Percentiles rank a stretch among this genome's conserved stretches.
These are phyloP conservation scores for Trematomus loennbergii DNA, from an alignment of 2,113 vertebrate species.

Conservation along the genomic window DNA sequence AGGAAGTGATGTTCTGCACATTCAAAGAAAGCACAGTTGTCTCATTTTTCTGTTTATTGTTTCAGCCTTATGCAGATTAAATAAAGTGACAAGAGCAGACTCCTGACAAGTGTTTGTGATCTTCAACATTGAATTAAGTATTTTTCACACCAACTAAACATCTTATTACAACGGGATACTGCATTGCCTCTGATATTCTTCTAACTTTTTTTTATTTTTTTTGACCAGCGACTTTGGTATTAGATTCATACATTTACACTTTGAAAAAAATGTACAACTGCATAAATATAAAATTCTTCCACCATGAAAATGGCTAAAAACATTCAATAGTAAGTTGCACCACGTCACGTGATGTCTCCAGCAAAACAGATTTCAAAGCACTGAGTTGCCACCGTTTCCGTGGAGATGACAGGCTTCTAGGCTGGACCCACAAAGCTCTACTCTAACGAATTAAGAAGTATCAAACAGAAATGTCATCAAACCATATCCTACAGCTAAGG, in stretches of 20 bases:
- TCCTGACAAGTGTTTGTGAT: slow-evolving; percentile 91
- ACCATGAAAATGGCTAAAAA: slow-evolving; percentile 99
- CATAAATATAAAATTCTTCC: slow-evolving; percentile 99
- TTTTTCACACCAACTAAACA: slow-evolving; percentile 88
- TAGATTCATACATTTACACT: slow-evolving; percentile 95
- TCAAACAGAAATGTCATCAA: slow-evolving; percentile 79
- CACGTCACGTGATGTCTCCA: slow-evolving; percentile 93
- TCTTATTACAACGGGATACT: slow-evolving; percentile 94
- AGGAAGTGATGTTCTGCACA: slow-evolving; percentile 15
- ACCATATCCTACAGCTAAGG: slow-evolving; percentile 80
- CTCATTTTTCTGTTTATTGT: slow-evolving; percentile 86
- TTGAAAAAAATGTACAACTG: slow-evolving; percentile 99
- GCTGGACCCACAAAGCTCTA: slow-evolving; percentile 87
- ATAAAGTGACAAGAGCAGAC: slow-evolving; percentile 95
- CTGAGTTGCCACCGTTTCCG: slow-evolving; percentile 85
- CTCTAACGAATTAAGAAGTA: slow-evolving; percentile 76
- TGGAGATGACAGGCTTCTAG: slow-evolving; percentile 81
- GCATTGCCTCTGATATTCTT: slow-evolving; percentile 95
- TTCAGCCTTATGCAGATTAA: slow-evolving; percentile 95
- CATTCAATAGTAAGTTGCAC: slow-evolving; percentile 98
- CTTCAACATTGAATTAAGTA: slow-evolving; percentile 93
- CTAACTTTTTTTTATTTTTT: slow-evolving; percentile 61
- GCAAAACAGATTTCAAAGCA: slow-evolving; percentile 86
- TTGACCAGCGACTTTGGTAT: slow-evolving; percentile 99
- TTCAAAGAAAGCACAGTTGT: slow-evolving; percentile 64